A percentile compares a stretch with the other conserved stretches of the same genome.
Conservation (phyloP, 2,113 vertebrate genomes). For the Microtus richardsoni region DNA sequence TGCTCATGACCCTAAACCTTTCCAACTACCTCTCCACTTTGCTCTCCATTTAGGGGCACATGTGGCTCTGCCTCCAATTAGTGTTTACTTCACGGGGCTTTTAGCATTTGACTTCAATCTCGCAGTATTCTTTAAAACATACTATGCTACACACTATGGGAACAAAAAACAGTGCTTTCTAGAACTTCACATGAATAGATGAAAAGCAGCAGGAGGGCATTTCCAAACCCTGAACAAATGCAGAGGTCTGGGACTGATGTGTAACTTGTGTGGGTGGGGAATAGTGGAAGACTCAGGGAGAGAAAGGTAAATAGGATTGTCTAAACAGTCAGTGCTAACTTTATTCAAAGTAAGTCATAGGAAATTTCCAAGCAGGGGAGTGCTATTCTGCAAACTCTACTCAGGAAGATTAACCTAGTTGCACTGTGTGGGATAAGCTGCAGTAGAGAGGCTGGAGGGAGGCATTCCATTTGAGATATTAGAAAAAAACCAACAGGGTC, state of each 20-base stretch:
- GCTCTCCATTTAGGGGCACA: not conserved
- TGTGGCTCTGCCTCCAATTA: not conserved
- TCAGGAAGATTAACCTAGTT: conserved; percentile 15
- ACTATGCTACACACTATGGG: not conserved
- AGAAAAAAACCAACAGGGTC: not conserved
- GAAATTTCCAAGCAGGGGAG: not conserved
- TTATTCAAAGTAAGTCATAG: not conserved
- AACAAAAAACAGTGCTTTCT: not conserved
- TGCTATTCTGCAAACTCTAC: not conserved
- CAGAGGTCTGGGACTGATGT: not conserved
- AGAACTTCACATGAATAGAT: not conserved
- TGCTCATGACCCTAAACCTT: not conserved
- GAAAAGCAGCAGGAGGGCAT: not conserved
- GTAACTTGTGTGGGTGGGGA: not conserved
- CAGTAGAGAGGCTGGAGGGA: not conserved
- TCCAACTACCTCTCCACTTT: not conserved
- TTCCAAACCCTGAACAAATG: not conserved
- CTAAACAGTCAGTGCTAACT: not conserved
- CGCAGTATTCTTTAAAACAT: not conserved
- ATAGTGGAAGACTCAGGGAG: not conserved
- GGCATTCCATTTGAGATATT: conserved; percentile 5
- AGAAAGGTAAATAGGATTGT: not conserved
- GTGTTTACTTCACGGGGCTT: not conserved
- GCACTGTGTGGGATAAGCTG: not conserved
- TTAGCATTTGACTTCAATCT: not conserved